A percentile compares a stretch with the other conserved stretches of the same genome.
Conservation (phyloP, 2,888 invertebrate species). For the Perizoma affinitatum region DNA sequence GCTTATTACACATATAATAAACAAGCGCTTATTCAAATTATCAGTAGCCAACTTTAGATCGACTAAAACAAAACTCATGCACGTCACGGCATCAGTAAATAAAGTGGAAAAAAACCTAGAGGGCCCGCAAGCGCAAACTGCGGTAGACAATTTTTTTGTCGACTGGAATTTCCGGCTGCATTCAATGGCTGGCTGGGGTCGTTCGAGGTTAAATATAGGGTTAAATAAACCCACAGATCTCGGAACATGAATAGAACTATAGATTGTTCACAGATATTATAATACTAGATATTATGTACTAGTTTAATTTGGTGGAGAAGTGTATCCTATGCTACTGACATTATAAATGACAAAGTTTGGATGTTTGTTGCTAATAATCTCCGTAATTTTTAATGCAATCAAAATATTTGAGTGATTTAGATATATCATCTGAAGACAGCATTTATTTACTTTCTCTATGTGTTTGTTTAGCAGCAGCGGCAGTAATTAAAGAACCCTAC, state of each 20-base stretch:
- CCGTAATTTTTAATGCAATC: background rate
- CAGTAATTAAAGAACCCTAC: background rate
- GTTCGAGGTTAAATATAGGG: slow-evolving; percentile 22
- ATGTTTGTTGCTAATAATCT: too few relatives aligned
- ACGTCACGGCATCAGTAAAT: slow-evolving; percentile 20
- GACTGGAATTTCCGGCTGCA: slow-evolving; percentile 58
- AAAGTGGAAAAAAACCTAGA: slow-evolving; percentile 19
- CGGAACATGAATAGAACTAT: too few relatives aligned
- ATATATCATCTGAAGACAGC: background rate
- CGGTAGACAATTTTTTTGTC: slow-evolving; percentile 42
- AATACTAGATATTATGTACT: too few relatives aligned
- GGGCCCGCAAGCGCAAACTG: slow-evolving; percentile 19
- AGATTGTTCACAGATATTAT: too few relatives aligned
- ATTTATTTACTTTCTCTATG: background rate
- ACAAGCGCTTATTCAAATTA: background rate
- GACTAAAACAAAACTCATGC: slow-evolving; percentile 25
- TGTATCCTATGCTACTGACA: background rate
- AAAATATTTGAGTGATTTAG: slow-evolving; percentile 23
- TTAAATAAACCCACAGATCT: too few relatives aligned
- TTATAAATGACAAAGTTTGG: too few relatives aligned
- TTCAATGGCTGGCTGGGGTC: slow-evolving; percentile 37
- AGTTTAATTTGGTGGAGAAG: too few relatives aligned
- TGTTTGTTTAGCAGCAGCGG: background rate
- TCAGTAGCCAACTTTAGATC: background rate
- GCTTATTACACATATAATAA: too few relatives aligned